Evolutionary conservation across 2,113 vertebrate genomes (phyloP), one percentile per base, ranked within the genome.

Genomic region (Tetrax tetrax): DNA sequence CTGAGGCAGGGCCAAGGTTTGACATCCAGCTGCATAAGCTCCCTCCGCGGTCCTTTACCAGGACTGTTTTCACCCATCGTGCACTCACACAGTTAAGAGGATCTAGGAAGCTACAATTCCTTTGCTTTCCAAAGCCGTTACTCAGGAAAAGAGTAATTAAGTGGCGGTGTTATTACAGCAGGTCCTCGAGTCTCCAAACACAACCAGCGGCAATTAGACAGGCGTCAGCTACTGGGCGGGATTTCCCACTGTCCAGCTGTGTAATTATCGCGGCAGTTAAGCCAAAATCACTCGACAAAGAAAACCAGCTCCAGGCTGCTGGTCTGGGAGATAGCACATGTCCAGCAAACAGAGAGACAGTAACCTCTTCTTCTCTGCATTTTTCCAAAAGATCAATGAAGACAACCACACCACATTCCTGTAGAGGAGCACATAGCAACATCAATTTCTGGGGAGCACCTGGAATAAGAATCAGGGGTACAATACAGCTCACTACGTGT

Each of bases 121-220:
- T 94, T 89, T 86, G 70, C 95, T 93, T 96, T 95, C 83, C 92
- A 90, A 96, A 76, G 94, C 63, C 4, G 9, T 94, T 92, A 21
- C 72, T 95, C 94, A 96, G 97, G 96, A 97, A 97, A 93, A 95
- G 91, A 87, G 93, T 95, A 97, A 96, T 97, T 96, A 96, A 96
- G 89, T 82, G 88, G 82, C 9, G 22, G 94, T 95, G 96, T 96
- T 96, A 97, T 97, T 97, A 83, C 95, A 97, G 90, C 91, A 96
- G 93, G 93, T 97, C 92, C 72, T 83, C 33, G 2, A 93, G 91
- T 48, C 95, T 94, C 93, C 0, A 6, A 93, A 48, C 83, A 94
- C 71, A 76, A 93, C 83, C 93, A 94, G 91, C 51, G 8, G 93
- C 69, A 66, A 94, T 97, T 93, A 97, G 75, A 56, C 93, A 91